Conservation (phyloP, 2,113 vertebrate species). For the Lepidothrix coronata region DNA sequence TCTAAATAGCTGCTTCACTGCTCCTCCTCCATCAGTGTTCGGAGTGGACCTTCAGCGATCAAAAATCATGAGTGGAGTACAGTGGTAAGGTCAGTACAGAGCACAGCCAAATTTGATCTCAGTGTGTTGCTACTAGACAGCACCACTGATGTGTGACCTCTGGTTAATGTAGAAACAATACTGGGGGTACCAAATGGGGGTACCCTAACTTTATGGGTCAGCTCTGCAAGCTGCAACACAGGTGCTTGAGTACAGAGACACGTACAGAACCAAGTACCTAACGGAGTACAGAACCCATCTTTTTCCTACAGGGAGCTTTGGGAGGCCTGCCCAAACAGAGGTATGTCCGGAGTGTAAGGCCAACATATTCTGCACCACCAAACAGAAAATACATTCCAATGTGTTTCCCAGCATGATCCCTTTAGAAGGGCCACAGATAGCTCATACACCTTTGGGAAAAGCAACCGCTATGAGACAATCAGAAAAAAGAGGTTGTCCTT, state of each 20-base stretch:
- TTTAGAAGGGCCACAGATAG: background rate
- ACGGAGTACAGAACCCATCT: background rate
- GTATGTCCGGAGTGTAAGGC: background rate
- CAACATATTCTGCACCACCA: rapidly evolving
- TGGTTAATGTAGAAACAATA: background rate
- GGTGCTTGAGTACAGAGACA: background rate
- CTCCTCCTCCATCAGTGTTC: background rate
- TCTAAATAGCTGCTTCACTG: slow-evolving; percentile 15
- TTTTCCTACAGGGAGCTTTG: background rate
- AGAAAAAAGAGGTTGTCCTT: background rate
- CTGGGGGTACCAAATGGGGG: background rate
- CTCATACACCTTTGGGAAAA: background rate
- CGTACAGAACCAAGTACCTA: background rate
- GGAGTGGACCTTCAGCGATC: background rate
- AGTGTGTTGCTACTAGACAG: background rate
- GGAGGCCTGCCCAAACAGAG: background rate
- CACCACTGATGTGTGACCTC: background rate
- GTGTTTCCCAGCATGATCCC: background rate
- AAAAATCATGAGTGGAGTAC: background rate
- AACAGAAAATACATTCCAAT: background rate
- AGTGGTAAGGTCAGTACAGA: background rate
- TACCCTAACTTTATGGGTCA: background rate
- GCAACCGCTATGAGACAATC: background rate
- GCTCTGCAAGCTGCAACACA: background rate
- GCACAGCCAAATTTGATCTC: background rate